These are phyloP conservation scores for Microcebus griseorufus DNA, from an alignment of 2,113 vertebrate genomes.

Conservation along the genomic window DNA sequence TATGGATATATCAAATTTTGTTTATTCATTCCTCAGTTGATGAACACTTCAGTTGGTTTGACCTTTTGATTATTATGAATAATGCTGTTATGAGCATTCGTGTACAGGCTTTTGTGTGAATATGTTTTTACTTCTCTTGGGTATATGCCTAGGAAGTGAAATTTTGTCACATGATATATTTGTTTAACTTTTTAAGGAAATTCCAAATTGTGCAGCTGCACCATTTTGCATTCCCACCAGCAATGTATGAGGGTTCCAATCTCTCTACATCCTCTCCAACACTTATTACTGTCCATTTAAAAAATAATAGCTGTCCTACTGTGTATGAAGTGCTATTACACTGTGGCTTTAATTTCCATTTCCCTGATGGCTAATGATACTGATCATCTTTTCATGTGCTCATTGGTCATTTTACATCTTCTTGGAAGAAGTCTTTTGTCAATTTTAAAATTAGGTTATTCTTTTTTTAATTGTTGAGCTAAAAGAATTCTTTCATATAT, in stretches of 20 bases:
- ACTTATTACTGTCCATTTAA: neutral
- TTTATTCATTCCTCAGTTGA: neutral
- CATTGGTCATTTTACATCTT: neutral
- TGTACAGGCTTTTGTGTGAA: neutral
- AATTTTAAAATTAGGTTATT: slow-evolving; percentile 8
- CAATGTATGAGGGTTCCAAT: neutral
- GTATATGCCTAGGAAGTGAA: neutral
- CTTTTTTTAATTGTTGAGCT: neutral
- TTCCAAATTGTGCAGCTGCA: neutral
- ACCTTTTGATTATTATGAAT: neutral
- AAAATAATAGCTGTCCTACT: neutral
- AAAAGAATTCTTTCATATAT: neutral
- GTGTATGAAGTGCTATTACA: neutral
- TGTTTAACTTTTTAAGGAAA: slow-evolving; percentile 24
- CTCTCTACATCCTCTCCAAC: neutral
- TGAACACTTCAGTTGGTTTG: neutral
- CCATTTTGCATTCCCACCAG: neutral
- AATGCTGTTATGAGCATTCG: neutral
- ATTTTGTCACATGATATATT: neutral
- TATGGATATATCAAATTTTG: neutral
- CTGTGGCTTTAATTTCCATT: neutral
- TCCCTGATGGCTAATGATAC: neutral
- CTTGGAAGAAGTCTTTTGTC: neutral
- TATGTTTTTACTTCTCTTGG: neutral
- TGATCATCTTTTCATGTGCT: neutral